A percentile compares a stretch with the other conserved stretches of the same genome.
Conservation (phyloP, 2,888 invertebrate species). For the Spilosoma lubricipeda region DNA sequence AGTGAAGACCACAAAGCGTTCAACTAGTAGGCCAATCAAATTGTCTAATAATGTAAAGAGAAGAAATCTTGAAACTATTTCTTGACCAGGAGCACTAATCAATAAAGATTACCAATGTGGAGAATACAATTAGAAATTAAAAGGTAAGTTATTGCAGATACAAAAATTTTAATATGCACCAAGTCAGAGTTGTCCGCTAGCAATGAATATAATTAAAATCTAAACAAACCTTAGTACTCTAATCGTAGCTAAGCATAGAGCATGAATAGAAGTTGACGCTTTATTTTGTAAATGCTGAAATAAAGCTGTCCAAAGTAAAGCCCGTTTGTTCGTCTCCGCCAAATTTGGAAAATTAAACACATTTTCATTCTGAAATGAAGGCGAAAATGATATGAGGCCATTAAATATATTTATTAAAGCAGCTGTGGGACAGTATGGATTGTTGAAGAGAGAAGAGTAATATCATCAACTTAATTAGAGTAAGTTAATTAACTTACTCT, state of each 20-base stretch:
- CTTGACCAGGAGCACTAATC: not conserved
- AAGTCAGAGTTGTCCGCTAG: not conserved
- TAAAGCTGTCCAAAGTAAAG: constrained; percentile 87
- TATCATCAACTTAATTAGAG: constrained; percentile 23
- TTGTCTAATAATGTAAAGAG: not conserved
- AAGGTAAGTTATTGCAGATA: not conserved
- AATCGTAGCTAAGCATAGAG: constrained; percentile 86
- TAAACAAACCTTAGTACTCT: constrained; percentile 88
- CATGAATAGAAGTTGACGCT: constrained; percentile 76
- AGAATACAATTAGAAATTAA: not conserved
- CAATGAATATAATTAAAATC: not conserved
- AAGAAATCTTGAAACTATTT: not conserved
- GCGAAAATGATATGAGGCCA: not conserved
- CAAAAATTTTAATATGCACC: not conserved
- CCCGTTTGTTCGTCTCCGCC: constrained; percentile 82
- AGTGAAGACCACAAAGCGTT: not conserved
- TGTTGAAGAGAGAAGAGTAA: not conserved
- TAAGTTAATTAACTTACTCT: constrained; percentile 65
- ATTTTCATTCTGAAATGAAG: constrained; percentile 75
- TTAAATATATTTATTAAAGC: not conserved
- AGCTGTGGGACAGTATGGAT: no score
- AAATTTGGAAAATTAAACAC: constrained; percentile 88
- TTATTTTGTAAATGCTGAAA: constrained; percentile 86
- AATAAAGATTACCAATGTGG: not conserved
- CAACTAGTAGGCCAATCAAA: not conserved